Base-by-base conservation (phyloP, 1,140 invertebrate genomes). In the Copidosoma floridanum region DNA sequence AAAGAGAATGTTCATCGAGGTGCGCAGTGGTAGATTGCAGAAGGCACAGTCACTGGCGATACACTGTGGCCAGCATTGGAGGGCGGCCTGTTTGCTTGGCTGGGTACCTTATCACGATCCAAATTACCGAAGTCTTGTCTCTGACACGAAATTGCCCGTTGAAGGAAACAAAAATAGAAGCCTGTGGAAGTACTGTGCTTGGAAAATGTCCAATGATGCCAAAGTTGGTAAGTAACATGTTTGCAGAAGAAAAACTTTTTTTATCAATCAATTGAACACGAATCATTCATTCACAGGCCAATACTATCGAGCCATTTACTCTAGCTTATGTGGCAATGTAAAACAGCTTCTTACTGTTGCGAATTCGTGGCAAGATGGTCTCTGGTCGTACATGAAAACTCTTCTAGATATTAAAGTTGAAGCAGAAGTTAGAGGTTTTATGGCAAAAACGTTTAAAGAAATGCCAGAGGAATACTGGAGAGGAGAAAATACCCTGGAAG, bases 111-210 rank as follows among this genome's bases (percentile, higher is more conserved):
- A 86, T 71, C 89, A 93, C 69, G 91, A 95, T 82, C 88, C 90
- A 18, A 94, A 94, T 76, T 89, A 85, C 68, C 76, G 82, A 12
- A 73, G 63, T 63, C 69, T 67, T 37, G 62, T 82, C 7, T 72
- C 71, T 70, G 61, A 82, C 75, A 74, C 74, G 56, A 79, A 85
- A 78, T 68, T 83, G 60, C 82, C 87, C 44, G 83, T 93, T 24
- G 84, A 89, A 73, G 95, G 95, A 1, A 97, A 97, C 81, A 86
- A 86, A 1, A 86, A 89, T 57, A 83, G 95, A 73, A 93, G 95
- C 78, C 80, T 97, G 1, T 98, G 95, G 95, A 97, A 97, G 71
- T 82, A 85, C 66, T 88, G 88, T 71, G 89, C 92, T 61, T 88
- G 91, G 86, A 81, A 86, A 66, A 81, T 94, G 72, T 86, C 85